A percentile compares a stretch with the other conserved stretches of the same genome.
phyloP scores from a whole-genome alignment of 2,888 invertebrate genomes.

The Lacanobia wlatinum region DNA sequence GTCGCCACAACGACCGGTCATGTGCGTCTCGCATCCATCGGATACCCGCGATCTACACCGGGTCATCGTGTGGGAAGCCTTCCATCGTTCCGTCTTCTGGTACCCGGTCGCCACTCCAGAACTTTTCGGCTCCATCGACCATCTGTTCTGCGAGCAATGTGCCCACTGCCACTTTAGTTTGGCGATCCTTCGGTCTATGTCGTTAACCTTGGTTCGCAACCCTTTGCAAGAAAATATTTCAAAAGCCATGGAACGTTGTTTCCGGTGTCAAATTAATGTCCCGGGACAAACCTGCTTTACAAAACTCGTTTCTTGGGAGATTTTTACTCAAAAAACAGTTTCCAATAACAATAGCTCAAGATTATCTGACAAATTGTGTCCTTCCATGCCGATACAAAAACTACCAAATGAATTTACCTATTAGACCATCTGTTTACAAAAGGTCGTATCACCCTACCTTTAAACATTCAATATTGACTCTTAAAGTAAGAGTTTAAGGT shows the following conservation, averaged over 20 bases:
- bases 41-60: too few relatives aligned
- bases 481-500: slow-evolving; percentile 37
- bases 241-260: not conserved
- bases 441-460: slow-evolving; percentile 2
- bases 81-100: too few relatives aligned
- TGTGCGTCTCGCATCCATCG: too few relatives aligned
- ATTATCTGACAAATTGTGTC: slow-evolving; percentile 15
- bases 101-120: too few relatives aligned
- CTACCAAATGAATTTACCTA: slow-evolving; percentile 52
- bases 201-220: not conserved
- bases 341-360: slow-evolving; percentile 25
- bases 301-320: not conserved
- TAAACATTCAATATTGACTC: slow-evolving; percentile 33
- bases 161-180: too few relatives aligned
- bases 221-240: not conserved
- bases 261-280: not conserved
- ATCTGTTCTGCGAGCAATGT: too few relatives aligned
- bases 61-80: too few relatives aligned
- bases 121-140: too few relatives aligned
- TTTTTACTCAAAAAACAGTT: not conserved
- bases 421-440: slow-evolving; percentile 21
- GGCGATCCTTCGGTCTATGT: too few relatives aligned
- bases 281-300: not conserved
- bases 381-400: slow-evolving; percentile 38
- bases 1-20: too few relatives aligned